Evolutionary conservation across 92 coral and sea anemone genomes (phyloP).

Genomic region (Porites cylindrica): DNA sequence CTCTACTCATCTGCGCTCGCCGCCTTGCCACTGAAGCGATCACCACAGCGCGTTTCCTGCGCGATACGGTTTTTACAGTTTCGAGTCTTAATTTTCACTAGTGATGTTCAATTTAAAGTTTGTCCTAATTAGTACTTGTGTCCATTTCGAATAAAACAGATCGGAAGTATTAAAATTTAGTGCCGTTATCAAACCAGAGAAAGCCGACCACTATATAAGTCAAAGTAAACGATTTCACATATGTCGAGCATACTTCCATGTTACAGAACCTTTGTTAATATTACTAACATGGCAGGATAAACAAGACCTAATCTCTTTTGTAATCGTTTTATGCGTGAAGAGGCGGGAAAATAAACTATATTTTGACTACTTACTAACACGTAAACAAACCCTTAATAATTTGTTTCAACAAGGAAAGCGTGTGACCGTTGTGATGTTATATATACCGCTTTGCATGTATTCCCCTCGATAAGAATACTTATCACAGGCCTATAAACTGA

Average conservation of each 20-base stretch:
- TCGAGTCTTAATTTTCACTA: background rate
- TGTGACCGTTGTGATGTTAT: background rate
- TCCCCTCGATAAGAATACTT: background rate
- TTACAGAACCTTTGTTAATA: background rate
- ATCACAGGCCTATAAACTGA: background rate
- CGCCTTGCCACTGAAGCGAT: background rate
- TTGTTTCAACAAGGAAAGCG: background rate
- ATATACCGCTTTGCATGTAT: no score
- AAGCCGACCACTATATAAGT: background rate
- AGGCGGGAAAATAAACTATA: slow-evolving; percentile 1
- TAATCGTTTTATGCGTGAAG: slow-evolving; percentile 14
- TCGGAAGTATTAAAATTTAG: background rate
- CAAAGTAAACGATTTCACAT: slow-evolving; percentile 1
- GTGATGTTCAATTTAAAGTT: background rate
- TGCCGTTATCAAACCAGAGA: background rate
- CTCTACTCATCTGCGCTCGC: background rate
- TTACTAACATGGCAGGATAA: background rate
- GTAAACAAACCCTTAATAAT: no score
- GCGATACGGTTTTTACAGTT: background rate
- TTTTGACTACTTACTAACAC: background rate
- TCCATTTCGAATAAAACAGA: background rate
- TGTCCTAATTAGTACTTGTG: background rate
- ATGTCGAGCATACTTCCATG: background rate
- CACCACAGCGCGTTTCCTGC: no score
- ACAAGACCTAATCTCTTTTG: background rate